Evolutionary conservation across 2,888 invertebrate species (phyloP), one percentile per base, ranked within the genome.

Genomic region (Onchidella celtica): DNA sequence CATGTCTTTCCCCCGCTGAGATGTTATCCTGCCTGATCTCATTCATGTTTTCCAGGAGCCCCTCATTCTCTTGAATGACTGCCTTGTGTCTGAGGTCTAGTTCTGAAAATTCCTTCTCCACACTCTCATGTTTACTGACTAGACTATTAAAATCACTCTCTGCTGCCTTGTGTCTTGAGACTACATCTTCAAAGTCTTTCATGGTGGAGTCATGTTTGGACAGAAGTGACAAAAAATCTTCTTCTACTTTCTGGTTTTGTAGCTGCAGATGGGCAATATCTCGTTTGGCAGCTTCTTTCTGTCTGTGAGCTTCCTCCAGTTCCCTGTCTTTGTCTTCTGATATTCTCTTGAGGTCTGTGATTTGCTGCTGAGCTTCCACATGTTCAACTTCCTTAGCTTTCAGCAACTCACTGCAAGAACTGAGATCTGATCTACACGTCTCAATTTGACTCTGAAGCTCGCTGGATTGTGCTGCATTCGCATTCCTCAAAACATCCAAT

Each of bases 271-370:
- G 32, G 40, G 11, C 32, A 34, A 47, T 11, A 70, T 29, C 61
- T 6, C 21, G 76, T 29, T 70, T 6, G 24, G 76, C 34, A 29
- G 68, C 40, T 32, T 29, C 40, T 27, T n/a, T 40, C 68, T 69
- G 29, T 59, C 29, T 21, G 14, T 57, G 32, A 47, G 38, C 9
- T 32, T 4, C 47, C 21, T 66, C 32, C n/a, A 84, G 63, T 21
- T 86, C 84, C 29, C 55, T 21, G 57, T 84, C 84, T 70, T 85
- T 84, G 3, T 82, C 79, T 29, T 40, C 11, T 57, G 81, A 69
- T 74, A 81, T 84, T 69, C 83, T 84, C 17, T 85, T 34, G 21
- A 82, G 77, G 24, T 83, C 85, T n/a, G 59, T 55, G 27, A 69
- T 11, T 17, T 72, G 63, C 9, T 21, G 32, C 32, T 65, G 34